A percentile compares a stretch with the other conserved stretches of the same genome.
Evolutionary conservation across 2,888 invertebrate species (phyloP).

Genomic region (Drosophila rubida): DNA sequence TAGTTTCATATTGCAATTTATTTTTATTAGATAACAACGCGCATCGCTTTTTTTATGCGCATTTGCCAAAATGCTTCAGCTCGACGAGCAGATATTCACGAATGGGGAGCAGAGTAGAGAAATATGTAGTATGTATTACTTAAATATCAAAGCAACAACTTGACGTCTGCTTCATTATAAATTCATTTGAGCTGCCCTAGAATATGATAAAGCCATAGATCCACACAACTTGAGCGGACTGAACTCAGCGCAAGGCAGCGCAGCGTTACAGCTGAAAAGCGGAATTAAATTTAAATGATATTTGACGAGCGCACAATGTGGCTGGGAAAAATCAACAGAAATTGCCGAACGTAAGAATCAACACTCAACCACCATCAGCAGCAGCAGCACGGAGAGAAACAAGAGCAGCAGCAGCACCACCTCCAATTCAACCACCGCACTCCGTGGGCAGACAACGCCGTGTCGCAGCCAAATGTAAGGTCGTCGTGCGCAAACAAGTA

Average conservation of each 20-base stretch:
- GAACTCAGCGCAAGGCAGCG: conserved; percentile 9
- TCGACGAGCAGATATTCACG: not conserved
- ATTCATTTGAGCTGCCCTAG: conserved; percentile 25
- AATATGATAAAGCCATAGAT: conserved; percentile 28
- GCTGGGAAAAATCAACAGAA: conserved; percentile 50
- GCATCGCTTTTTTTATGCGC: conserved; percentile 37
- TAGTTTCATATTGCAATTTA: conserved; percentile 77
- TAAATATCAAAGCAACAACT: conserved; percentile 7
- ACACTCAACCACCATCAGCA: conserved; percentile 34
- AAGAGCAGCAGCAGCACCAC: conserved; percentile 11
- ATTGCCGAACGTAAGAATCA: conserved; percentile 45
- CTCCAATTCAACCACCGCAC: conserved; percentile 12
- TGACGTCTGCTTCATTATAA: conserved; percentile 12
- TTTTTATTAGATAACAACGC: conserved; percentile 62
- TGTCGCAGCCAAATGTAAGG: conserved; percentile 34
- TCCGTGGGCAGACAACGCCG: conserved; percentile 31
- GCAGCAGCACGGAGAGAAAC: not conserved
- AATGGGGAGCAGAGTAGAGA: no score
- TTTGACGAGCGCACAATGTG: conserved; percentile 56
- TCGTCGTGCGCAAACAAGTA: conserved; percentile 44
- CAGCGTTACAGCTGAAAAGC: conserved; percentile 38
- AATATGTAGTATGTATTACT: not conserved
- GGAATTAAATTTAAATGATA: conserved; percentile 75
- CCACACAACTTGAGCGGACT: conserved; percentile 16
- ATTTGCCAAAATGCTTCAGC: conserved; percentile 31